These are phyloP conservation scores for Oncorhynchus mykiss DNA, from an alignment of 2,113 vertebrate species.

Conservation along the genomic window DNA sequence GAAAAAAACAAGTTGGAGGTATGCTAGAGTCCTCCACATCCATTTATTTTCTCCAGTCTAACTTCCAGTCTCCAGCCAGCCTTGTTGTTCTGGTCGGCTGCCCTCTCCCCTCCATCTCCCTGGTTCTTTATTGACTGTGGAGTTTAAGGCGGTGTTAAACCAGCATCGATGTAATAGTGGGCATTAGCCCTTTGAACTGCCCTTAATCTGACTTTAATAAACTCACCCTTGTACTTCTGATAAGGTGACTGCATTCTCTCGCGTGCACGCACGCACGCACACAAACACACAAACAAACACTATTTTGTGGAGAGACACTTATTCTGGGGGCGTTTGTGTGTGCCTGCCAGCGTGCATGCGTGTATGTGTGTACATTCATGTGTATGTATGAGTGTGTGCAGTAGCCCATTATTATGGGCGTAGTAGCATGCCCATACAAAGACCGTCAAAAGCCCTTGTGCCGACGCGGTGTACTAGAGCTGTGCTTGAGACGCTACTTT, in stretches of 20 bases:
- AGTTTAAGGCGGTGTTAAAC: conserved; percentile 67
- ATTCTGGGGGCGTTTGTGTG: conserved; percentile 15
- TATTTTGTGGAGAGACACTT: neutral
- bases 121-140: conserved; percentile 69
- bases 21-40: too few species aligned
- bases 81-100: conserved; percentile 15
- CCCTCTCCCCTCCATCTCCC: conserved; percentile 46
- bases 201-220: conserved; percentile 72
- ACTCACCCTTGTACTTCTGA: conserved; percentile 59
- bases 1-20: too few species aligned
- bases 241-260: conserved; percentile 2
- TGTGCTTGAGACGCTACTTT: conserved; percentile 51
- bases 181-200: conserved; percentile 71
- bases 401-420: conserved; percentile 32
- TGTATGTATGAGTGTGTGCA: conserved; percentile 16
- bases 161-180: conserved; percentile 66
- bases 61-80: conserved; percentile 1
- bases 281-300: conserved; percentile 11
- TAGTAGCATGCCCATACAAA: conserved; percentile 10
- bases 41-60: neutral
- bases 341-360: neutral
- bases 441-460: conserved; percentile 49
- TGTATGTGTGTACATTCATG: neutral
- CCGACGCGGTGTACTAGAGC: conserved; percentile 30
- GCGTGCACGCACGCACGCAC: neutral